These are phyloP conservation scores for Cryptomyrus ogoouensis DNA, from an alignment of 2,113 vertebrate genomes.

Conservation along the genomic window DNA sequence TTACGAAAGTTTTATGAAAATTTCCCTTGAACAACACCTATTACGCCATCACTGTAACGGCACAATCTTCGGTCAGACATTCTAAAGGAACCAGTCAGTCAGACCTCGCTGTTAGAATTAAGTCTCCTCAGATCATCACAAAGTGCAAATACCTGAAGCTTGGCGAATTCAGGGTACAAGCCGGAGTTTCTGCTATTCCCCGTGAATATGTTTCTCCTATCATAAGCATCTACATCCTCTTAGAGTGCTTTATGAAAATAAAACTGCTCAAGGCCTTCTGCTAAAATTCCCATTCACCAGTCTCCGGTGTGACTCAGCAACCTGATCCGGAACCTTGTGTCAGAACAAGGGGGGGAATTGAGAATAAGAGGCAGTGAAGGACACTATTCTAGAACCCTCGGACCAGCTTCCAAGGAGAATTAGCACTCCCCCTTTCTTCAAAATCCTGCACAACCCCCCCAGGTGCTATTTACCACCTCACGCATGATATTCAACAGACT, in stretches of 20 bases:
- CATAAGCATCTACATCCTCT: neutral
- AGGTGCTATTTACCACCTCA: neutral
- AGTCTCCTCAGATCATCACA: slow-evolving; percentile 1
- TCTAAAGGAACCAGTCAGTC: neutral
- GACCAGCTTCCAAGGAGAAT: neutral
- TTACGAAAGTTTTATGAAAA: neutral
- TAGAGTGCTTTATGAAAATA: neutral
- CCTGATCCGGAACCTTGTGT: neutral
- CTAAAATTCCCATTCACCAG: neutral
- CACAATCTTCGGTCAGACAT: neutral
- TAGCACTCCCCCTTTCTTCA: neutral
- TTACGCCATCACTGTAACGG: neutral
- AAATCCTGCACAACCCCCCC: neutral
- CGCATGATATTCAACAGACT: neutral
- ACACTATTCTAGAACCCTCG: neutral
- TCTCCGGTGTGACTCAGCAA: neutral
- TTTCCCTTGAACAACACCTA: neutral
- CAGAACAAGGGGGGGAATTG: neutral
- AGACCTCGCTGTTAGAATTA: neutral
- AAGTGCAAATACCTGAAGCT: neutral
- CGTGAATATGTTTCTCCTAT: neutral
- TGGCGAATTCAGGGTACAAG: neutral
- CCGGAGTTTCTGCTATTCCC: neutral
- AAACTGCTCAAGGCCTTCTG: neutral
- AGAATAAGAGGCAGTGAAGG: neutral